These are phyloP conservation scores for Nothocercus nigrocapillus DNA, from an alignment of 2,113 vertebrate species.

Conservation along the genomic window DNA sequence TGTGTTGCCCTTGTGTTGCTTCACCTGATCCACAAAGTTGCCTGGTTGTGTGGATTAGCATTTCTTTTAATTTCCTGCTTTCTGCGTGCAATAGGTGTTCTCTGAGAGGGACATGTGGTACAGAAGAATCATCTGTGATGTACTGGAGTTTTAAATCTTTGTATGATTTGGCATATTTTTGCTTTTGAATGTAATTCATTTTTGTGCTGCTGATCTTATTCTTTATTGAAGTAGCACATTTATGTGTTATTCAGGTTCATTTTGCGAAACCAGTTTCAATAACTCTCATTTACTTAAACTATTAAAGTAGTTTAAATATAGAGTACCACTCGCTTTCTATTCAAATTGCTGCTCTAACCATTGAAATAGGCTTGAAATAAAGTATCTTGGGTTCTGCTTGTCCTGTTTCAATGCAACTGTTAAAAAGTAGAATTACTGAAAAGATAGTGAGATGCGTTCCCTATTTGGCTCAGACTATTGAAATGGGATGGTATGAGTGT, in stretches of 20 bases:
- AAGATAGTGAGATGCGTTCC: conserved; percentile 52
- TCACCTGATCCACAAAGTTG: background rate
- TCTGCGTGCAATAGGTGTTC: background rate
- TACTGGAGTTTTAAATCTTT: conserved; percentile 43
- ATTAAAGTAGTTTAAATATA: conserved; percentile 63
- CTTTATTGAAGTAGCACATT: conserved; percentile 57
- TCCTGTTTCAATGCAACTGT: conserved; percentile 59
- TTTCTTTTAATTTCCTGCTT: conserved; percentile 42
- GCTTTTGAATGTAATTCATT: conserved; percentile 60
- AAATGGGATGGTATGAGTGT: conserved; percentile 64
- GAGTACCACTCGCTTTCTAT: conserved; percentile 23
- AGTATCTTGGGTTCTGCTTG: conserved; percentile 63
- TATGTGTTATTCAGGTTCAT: conserved; percentile 33
- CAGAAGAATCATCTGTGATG: conserved; percentile 23
- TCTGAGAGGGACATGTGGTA: background rate
- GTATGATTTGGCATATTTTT: conserved; percentile 63
- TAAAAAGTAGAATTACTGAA: conserved; percentile 66
- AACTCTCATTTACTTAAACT: conserved; percentile 71
- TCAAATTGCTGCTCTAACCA: conserved; percentile 47
- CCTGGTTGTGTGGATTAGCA: background rate
- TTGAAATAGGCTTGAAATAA: conserved; percentile 70
- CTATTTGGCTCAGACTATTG: conserved; percentile 66
- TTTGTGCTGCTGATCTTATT: conserved; percentile 54
- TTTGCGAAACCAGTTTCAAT: conserved; percentile 60
- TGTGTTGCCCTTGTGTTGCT: background rate